A percentile compares a stretch with the other conserved stretches of the same genome.
These are phyloP conservation scores for Pseudochirops cupreus DNA, from an alignment of 2,797 vertebrate species.

Conservation along the genomic window DNA sequence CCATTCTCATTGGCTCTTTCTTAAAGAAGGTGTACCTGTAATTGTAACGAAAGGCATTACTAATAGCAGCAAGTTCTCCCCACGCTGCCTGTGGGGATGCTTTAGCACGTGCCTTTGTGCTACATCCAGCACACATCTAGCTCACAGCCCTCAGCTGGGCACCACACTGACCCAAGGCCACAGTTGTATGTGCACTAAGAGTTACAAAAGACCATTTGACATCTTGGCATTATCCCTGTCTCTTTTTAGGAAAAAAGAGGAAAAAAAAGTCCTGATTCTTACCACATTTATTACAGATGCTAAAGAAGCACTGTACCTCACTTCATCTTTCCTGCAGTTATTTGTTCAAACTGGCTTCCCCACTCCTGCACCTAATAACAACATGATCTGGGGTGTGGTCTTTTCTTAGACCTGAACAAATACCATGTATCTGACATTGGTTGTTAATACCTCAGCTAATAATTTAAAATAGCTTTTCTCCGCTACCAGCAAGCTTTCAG, in stretches of 20 bases:
- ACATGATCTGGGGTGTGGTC: background rate
- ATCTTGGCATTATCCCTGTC: background rate
- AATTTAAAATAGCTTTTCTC: background rate
- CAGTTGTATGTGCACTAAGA: background rate
- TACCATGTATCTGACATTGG: background rate
- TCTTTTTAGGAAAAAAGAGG: background rate
- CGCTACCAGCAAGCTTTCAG: background rate
- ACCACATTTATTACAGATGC: background rate
- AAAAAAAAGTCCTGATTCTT: background rate
- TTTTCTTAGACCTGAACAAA: background rate
- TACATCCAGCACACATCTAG: background rate
- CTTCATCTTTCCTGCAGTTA: background rate
- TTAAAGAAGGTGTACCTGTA: background rate
- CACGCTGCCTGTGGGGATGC: background rate
- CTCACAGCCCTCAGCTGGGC: background rate
- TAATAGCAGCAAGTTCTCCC: background rate
- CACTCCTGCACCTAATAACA: fast-evolving
- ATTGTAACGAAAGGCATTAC: fast-evolving
- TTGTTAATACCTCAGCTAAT: background rate
- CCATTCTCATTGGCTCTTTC: background rate
- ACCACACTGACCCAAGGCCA: background rate
- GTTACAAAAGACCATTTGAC: background rate
- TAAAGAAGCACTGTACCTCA: background rate
- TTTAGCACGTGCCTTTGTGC: background rate
- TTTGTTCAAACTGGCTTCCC: background rate